Evolutionary conservation across 2,888 invertebrate genomes (phyloP).

Genomic region (Drosophila sordidula): DNA sequence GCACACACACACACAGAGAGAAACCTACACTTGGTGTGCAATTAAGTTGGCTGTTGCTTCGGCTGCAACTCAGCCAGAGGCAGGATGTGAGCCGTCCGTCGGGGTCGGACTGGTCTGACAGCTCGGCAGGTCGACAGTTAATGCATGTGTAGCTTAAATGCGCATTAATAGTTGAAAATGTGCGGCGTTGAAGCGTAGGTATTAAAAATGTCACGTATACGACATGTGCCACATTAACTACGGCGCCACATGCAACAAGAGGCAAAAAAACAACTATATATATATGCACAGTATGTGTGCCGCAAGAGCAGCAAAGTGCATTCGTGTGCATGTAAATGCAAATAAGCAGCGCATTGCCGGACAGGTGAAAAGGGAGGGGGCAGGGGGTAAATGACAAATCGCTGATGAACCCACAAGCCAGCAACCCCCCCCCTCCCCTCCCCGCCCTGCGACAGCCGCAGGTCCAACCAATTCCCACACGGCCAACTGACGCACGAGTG

Average conservation of each 20-base stretch:
- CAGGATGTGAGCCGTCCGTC: slow-evolving; percentile 4
- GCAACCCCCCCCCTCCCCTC: background rate
- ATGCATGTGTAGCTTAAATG: slow-evolving; percentile 77
- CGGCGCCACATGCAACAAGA: slow-evolving; percentile 62
- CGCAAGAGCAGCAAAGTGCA: slow-evolving; percentile 55
- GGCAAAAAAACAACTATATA: slow-evolving; percentile 17
- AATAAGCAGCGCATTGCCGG: slow-evolving; percentile 39
- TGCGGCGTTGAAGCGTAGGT: slow-evolving; percentile 77
- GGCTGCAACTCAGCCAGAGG: slow-evolving; percentile 13
- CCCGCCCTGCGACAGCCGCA: background rate
- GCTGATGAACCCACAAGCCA: slow-evolving; percentile 53
- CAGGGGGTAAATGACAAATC: slow-evolving; percentile 58
- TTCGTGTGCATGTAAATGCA: slow-evolving; percentile 69
- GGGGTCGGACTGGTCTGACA: slow-evolving; percentile 11
- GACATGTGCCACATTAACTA: slow-evolving; percentile 79
- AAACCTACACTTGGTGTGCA: slow-evolving; percentile 36
- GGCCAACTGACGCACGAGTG: slow-evolving; percentile 44
- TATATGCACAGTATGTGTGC: slow-evolving; percentile 12
- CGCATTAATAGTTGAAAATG: slow-evolving; percentile 79
- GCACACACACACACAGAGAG: slow-evolving; percentile 11
- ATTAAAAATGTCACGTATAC: slow-evolving; percentile 80
- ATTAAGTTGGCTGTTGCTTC: slow-evolving; percentile 63
- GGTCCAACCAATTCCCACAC: slow-evolving; percentile 5
- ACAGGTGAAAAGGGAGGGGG: slow-evolving; percentile 24
- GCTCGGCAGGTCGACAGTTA: slow-evolving; percentile 56